phyloP scores from a whole-genome alignment of 2,797 vertebrate species.

The Astyanax mexicanus region DNA sequence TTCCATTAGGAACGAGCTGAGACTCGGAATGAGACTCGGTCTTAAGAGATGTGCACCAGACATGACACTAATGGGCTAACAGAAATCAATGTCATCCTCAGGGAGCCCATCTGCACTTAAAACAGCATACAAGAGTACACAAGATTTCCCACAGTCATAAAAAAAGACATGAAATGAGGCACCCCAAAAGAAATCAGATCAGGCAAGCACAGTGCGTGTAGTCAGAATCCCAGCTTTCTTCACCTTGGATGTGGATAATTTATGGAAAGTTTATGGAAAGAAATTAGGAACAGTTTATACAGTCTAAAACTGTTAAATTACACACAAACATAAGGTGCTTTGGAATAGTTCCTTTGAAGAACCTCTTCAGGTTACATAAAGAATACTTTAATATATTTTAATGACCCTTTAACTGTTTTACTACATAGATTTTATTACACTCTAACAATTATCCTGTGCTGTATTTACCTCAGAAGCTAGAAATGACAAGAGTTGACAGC shows the following conservation, averaged over 20 bases:
- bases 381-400: too few relatives aligned
- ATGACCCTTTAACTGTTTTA: too few relatives aligned
- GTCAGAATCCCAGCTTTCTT: conserved; percentile 1
- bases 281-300: not conserved
- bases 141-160: conserved; percentile 43
- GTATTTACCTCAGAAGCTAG: too few relatives aligned
- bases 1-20: conserved; percentile 57
- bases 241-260: conserved; percentile 25
- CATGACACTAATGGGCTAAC: conserved; percentile 70
- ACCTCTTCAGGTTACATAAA: too few relatives aligned
- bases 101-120: conserved; percentile 48
- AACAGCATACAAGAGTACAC: conserved; percentile 52
- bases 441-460: too few relatives aligned
- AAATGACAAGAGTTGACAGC: too few relatives aligned
- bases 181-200: conserved; percentile 20
- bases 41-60: conserved; percentile 51
- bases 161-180: conserved; percentile 49
- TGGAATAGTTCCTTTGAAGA: not conserved
- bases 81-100: conserved; percentile 63
- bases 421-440: too few relatives aligned
- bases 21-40: conserved; percentile 52
- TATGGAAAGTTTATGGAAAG: not conserved
- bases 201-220: not conserved
- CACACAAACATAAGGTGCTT: too few relatives aligned
- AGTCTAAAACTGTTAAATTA: not conserved